Evolutionary conservation across 2,113 vertebrate species (phyloP), one percentile per base, ranked within the genome.

Genomic region (Macquaria australasica): DNA sequence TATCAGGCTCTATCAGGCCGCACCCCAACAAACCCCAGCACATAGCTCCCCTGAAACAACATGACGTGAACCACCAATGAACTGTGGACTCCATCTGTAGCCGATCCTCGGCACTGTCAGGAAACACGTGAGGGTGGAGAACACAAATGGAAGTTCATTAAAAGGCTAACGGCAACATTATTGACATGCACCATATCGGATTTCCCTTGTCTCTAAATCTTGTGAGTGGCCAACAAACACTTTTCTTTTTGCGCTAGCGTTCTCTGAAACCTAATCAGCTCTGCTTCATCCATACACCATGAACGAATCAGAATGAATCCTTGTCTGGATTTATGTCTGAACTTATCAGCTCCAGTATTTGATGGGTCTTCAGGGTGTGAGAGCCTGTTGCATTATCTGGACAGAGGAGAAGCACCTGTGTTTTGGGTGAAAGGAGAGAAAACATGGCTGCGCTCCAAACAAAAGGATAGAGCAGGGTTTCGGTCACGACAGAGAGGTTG

Each of bases 1-100:
- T 93, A 90, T 85, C 87, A 67, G 72, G 37, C 62, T 70, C 48
- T 48, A 60, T 86, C 75, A 70, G 89, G 81, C 81, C 79, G 72
- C 89, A 81, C 89, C 90, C 86, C 68, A 14, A 20, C 58, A 43
- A 56, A 66, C 43, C 70, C 62, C 20, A 28, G 59, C 81, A 39
- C 75, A 20, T 41, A 18, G 72, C 62, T 74, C 73, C 55, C 73
- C 87, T 84, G 77, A 83, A 90, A 88, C 82, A 88, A 88, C 84
- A 86, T 11, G 43, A 77, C n/a, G 50, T 69, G 73, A 86, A 84
- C 74, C 56, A 2, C 9, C 37, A 41, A 8, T 81, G 69, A 89
- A 72, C 59, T 77, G 70, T 20, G 64, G 75, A 67, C n/a, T 70
- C 85, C 91, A 89, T 91, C 80, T 89, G 86, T 12, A 37, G 72